Base-by-base conservation (phyloP, 2,113 vertebrate genomes). In the Engraulis encrasicolus region DNA sequence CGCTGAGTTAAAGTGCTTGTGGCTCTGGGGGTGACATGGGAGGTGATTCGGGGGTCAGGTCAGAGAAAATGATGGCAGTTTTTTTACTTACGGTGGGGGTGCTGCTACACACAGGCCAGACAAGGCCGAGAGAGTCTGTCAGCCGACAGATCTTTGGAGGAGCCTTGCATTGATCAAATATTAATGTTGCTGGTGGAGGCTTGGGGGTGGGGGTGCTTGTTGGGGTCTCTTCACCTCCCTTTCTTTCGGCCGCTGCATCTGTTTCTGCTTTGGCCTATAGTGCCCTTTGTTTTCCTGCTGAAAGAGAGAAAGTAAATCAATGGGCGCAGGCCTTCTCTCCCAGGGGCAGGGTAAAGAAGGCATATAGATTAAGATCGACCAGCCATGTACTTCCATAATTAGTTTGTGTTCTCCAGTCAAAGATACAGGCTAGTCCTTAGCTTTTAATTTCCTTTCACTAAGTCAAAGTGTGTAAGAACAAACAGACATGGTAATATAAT, bases 251-350 rank as follows among this genome's bases (percentile, higher is more conserved):
- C n/a, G n/a, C 61, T 81, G 83, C 81, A 89, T 40, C 86, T 88
- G 81, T 66, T 90, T 89, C 82, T 89, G 85, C 74, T 89, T 91
- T 87, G 85, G 88, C 58, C 78, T 71, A 31, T 27, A 31, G 79
- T 85, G 74, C 83, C 86, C 61, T 6, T 82, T 50, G 78, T 81
- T 86, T 85, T 87, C 83, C 80, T 23, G 48, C 83, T 52, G 85
- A 27, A 82, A 86, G 52, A 84, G 38, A 71, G 48, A 82, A 74
- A 15, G 2, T 31, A 83, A 84, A 80, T 84, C 6, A 80, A 45
- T 81, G 84, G 78, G 49, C 45, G 50, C 81, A 74, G 49, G 9
- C 81, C 81, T 27, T 34, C 7, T 20, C 11, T 49, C 74, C 80
- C 83, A 79, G 79, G 45, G 79, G 52, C 49, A 78, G 58, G 50